phyloP scores from a whole-genome alignment of 2,888 invertebrate genomes.

The Idaea dimidiata region DNA sequence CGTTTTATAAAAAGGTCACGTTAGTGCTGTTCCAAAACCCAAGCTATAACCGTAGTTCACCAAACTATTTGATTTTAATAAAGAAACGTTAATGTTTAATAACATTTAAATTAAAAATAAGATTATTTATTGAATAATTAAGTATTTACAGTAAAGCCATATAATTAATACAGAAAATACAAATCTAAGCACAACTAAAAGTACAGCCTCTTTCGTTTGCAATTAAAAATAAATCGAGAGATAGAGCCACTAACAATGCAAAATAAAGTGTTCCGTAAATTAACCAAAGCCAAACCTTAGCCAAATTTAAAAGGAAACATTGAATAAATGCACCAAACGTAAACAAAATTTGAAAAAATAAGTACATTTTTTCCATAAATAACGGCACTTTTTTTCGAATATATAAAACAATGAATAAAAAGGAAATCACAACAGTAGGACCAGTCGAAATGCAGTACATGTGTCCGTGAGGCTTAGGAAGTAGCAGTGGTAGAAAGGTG shows the following conservation, averaged over 20 bases:
- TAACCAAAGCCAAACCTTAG: constrained; percentile 67
- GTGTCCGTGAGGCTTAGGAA: constrained; percentile 64
- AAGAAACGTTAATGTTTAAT: too few species aligned
- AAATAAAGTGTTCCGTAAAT: constrained; percentile 69
- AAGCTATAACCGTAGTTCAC: not conserved
- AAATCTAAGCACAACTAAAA: constrained; percentile 65
- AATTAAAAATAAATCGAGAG: constrained; percentile 68
- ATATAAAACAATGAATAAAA: constrained; percentile 66
- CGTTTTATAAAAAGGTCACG: constrained; percentile 11
- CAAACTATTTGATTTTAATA: not conserved
- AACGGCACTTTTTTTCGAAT: constrained; percentile 66
- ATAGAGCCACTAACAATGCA: constrained; percentile 57
- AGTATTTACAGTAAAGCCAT: not conserved
- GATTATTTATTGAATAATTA: not conserved
- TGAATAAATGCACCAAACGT: constrained; percentile 73
- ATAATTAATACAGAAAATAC: constrained; percentile 1
- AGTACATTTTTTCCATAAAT: constrained; percentile 76
- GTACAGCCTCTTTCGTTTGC: constrained; percentile 76
- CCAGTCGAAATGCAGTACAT: constrained; percentile 76
- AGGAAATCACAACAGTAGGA: constrained; percentile 67
- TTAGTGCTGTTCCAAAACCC: constrained; percentile 17
- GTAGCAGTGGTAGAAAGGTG: constrained; percentile 51
- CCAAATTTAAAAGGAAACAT: constrained; percentile 68
- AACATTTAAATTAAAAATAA: not conserved
- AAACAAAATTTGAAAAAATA: constrained; percentile 74